Evolutionary conservation across 1,140 invertebrate species (phyloP), one percentile per base, ranked within the genome.

Genomic region (Lepidostoma basale): DNA sequence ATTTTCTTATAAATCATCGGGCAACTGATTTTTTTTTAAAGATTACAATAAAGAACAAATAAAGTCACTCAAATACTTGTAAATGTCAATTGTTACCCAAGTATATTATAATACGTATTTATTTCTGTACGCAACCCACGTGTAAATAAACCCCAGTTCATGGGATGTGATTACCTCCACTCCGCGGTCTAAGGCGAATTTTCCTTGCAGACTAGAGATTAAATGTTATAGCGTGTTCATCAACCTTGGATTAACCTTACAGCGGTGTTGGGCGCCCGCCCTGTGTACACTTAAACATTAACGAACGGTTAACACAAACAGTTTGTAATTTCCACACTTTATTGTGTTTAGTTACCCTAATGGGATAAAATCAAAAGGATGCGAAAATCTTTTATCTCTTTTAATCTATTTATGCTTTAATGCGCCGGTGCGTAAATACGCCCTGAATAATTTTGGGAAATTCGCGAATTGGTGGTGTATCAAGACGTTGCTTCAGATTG

Each of bases 371-470:
- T 69, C 67, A 62, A 68, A 63, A 69, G 67, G 60, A 56, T 56
- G 47, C 30, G 22, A 36, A 30, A 4, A 69, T 58, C 56, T 36
- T 69, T 69, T 69, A 69, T 58, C 56, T 36, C 63, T 69, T 69
- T 58, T 33, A 62, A 69, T 69, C 67, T 42, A 42, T 69, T 69
- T 69, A 69, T 33, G 59, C 45, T 63, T 49, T 33, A 56, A 42
- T 20, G 33, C 39, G 60, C 36, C 45, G 47, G 39, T 69, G 60
- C 67, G 67, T 63, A 40, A 69, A 69, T 69, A 69, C 44, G 60
- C 49, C 58, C 63, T 69, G 47, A 69, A 69, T 69, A 63, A 68
- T 69, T 69, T 54, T 63, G 30, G 49, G 12, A 30, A 63, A 47
- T 67, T 42, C 65, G n/a, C 16, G 44, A 30, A 58, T 10, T 45